Conservation (phyloP, 30 jellyfish, hydroid and myxozoan species). For the Rhopilema esculentum region DNA sequence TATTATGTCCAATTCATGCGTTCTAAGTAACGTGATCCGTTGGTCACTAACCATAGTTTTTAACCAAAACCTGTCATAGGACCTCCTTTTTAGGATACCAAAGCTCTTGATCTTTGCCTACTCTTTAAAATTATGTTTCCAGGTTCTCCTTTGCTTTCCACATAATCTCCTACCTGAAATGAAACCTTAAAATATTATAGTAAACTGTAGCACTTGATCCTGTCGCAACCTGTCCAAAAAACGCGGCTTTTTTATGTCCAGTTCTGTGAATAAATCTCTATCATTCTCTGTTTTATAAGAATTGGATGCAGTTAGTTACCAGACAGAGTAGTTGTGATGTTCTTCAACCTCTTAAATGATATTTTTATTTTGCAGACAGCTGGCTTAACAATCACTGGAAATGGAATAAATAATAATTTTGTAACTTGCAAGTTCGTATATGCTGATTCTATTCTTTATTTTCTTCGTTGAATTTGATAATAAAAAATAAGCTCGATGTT, state of each 20-base stretch:
- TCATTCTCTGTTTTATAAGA: not conserved
- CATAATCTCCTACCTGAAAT: too few species aligned
- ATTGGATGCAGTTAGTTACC: too few species aligned
- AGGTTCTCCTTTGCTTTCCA: too few species aligned
- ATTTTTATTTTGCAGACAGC: not conserved
- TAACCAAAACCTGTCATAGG: too few species aligned
- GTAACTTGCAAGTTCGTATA: constrained; percentile 18
- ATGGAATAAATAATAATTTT: constrained; percentile 1
- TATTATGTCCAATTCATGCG: not conserved
- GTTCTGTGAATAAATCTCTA: not conserved
- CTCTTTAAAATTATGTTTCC: too few species aligned
- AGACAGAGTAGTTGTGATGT: too few species aligned
- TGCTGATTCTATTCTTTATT: not conserved
- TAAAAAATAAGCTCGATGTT: not conserved
- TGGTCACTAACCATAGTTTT: too few species aligned
- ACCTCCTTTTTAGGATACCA: not conserved
- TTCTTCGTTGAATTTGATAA: not conserved
- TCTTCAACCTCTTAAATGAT: too few species aligned
- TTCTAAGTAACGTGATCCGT: not conserved
- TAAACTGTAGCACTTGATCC: too few species aligned
- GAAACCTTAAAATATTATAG: too few species aligned
- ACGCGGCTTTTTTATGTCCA: not conserved
- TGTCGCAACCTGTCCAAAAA: not conserved
- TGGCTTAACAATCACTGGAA: constrained; percentile 4
- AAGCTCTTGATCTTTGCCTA: too few species aligned